phyloP scores from a whole-genome alignment of 2,113 vertebrate species.

The Psettodes erumei region DNA sequence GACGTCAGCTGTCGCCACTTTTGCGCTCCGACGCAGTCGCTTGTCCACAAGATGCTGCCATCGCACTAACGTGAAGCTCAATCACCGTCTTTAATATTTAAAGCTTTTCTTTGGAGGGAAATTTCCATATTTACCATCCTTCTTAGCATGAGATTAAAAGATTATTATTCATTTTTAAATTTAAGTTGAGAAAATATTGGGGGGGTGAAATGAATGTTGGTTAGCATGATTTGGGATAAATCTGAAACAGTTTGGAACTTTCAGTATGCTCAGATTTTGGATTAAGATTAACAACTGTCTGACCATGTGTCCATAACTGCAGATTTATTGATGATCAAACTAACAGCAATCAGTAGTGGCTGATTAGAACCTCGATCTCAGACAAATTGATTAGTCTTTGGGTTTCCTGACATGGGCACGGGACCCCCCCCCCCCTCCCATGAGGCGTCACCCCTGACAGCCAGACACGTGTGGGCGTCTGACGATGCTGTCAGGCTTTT shows the following conservation, averaged over 20 bases:
- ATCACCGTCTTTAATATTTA: too few species aligned
- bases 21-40: too few species aligned
- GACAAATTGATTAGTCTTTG: slow-evolving; percentile 54
- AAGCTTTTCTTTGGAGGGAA: neutral
- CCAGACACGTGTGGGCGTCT: slow-evolving; percentile 9
- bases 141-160: neutral
- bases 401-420: slow-evolving; percentile 9
- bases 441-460: slow-evolving; percentile 50
- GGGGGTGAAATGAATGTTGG: too few species aligned
- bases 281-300: neutral
- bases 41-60: too few species aligned
- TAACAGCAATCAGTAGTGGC: slow-evolving; percentile 31
- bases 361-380: too few species aligned
- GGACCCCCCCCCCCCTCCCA: slow-evolving; percentile 23
- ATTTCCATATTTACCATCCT: neutral
- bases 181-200: neutral
- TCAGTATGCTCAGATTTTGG: neutral
- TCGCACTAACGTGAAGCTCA: too few species aligned
- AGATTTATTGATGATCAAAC: slow-evolving; percentile 26
- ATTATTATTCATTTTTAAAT: neutral
- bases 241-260: too few species aligned
- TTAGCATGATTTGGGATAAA: too few species aligned
- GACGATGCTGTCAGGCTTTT: slow-evolving; percentile 26
- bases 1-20: neutral
- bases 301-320: neutral